Percentiles rank a stretch among this genome's conserved stretches.
Conservation (phyloP, 2,888 invertebrate genomes). For the Scaptomyza caliginosa region DNA sequence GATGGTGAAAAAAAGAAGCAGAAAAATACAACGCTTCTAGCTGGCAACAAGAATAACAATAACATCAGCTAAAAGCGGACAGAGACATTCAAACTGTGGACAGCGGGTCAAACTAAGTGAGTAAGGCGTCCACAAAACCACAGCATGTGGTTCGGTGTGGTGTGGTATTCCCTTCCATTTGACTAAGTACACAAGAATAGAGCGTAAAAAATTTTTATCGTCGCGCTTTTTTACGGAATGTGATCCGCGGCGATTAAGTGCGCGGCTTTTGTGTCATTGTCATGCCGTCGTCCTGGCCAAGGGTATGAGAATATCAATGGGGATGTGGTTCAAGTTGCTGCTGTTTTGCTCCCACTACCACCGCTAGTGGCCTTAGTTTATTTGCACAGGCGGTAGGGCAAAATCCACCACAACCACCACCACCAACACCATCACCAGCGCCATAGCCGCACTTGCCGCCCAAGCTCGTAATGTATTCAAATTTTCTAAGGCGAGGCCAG, state of each 20-base stretch:
- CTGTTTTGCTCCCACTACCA: slow-evolving; percentile 5
- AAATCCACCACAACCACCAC: slow-evolving; percentile 35
- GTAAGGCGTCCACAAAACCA: slow-evolving; percentile 28
- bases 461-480: slow-evolving; percentile 73
- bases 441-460: slow-evolving; percentile 27
- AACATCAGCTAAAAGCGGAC: slow-evolving; percentile 46
- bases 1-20: slow-evolving; percentile 58
- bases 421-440: slow-evolving; percentile 1
- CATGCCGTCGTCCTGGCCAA: slow-evolving; percentile 66
- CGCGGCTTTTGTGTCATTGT: slow-evolving; percentile 81
- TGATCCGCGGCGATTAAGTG: slow-evolving; percentile 82
- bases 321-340: slow-evolving; percentile 26
- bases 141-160: slow-evolving; percentile 14
- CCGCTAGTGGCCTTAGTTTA: slow-evolving; percentile 47
- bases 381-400: slow-evolving; percentile 54
- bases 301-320: slow-evolving; percentile 24
- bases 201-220: slow-evolving; percentile 78
- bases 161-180: slow-evolving; percentile 61
- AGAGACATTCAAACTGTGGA: slow-evolving; percentile 55
- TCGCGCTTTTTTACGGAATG: slow-evolving; percentile 81
- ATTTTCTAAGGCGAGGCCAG: slow-evolving; percentile 79
- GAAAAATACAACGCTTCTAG: slow-evolving; percentile 18
- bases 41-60: slow-evolving; percentile 10
- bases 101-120: slow-evolving; percentile 54
- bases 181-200: slow-evolving; percentile 77